Evolutionary conservation across 2,113 vertebrate genomes (phyloP), one percentile per base, ranked within the genome.

Genomic region (Neomonachus schauinslandi): DNA sequence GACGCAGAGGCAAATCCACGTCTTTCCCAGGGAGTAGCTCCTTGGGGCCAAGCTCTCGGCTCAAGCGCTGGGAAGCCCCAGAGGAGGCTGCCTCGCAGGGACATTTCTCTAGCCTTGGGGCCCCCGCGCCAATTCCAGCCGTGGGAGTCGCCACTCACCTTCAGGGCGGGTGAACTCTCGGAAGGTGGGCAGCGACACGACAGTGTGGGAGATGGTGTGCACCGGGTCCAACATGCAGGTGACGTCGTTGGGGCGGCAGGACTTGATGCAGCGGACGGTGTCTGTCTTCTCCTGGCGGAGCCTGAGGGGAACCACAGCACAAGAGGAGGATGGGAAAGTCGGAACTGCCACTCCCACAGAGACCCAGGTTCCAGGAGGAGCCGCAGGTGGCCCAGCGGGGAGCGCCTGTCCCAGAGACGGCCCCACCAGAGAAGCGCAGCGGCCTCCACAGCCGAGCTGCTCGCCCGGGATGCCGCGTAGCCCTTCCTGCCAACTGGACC

Each of bases 161-260:
- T 99, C 99, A 33, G 99, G 99, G 86, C 91, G 99, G 81, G 91
- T 98, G 98, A 99, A 99, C 91, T 99, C 99, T 65, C 99, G 99
- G 99, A 99, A 99, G 5, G 99, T 99, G 91, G 99, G 99, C 97
- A 99, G 98, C 0, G 99, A 99, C 98, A 99, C 99, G 96, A 99
- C 99, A 0, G 99, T 99, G 98, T 99, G 99, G 89, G 99, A 99
- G 96, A 99, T 93, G 0, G 99, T 99, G 96, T 99, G 99, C 24
- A 99, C 99, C 0, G 99, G 99, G 98, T 99, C 99, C 98, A 99
- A 91, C 59, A 99, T 83, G 33, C 99, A 99, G 97, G 95, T 98
- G 65, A 99, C 97, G 71, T 99, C 99, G 0, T 98, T 99, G 13
- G 99, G 99, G 55, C 98, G 99, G 97, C 99, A 99, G 77, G 99